Conservation (phyloP, 2,797 vertebrate species). For the Choloepus didactylus region DNA sequence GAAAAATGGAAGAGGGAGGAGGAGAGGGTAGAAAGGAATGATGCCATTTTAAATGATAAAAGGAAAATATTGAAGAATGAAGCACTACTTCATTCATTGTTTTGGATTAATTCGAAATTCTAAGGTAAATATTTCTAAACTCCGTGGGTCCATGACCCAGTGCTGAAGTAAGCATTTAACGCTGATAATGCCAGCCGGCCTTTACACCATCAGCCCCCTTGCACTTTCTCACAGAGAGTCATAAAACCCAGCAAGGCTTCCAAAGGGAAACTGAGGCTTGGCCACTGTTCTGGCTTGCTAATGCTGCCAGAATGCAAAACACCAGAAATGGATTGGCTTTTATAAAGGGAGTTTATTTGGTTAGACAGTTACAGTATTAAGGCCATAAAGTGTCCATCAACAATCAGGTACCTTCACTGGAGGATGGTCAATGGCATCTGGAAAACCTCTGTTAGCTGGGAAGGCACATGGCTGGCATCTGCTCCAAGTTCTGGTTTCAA, state of each 20-base stretch:
- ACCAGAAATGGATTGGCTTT: no score
- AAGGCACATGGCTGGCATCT: no score
- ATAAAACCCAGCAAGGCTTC: not conserved
- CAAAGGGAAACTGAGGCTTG: not conserved
- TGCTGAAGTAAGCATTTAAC: not conserved
- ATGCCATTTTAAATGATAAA: not conserved
- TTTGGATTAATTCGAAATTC: not conserved
- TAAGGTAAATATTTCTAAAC: not conserved
- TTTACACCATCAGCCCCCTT: accelerated
- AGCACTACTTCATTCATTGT: accelerated
- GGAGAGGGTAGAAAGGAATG: not conserved
- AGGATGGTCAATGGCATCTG: no score
- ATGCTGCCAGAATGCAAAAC: no score
- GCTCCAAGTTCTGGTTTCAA: no score
- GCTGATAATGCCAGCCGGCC: not conserved
- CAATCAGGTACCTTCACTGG: no score
- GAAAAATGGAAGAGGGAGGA: not conserved
- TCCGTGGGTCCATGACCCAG: not conserved
- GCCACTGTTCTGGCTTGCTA: not conserved
- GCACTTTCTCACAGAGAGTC: not conserved
- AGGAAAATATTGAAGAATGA: not conserved
- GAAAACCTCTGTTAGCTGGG: no score
- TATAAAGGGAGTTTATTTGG: no score
- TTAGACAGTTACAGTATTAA: no score
- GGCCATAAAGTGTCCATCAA: no score